phyloP scores from a whole-genome alignment of 1,140 invertebrate genomes.

The Micrasema minimum region DNA sequence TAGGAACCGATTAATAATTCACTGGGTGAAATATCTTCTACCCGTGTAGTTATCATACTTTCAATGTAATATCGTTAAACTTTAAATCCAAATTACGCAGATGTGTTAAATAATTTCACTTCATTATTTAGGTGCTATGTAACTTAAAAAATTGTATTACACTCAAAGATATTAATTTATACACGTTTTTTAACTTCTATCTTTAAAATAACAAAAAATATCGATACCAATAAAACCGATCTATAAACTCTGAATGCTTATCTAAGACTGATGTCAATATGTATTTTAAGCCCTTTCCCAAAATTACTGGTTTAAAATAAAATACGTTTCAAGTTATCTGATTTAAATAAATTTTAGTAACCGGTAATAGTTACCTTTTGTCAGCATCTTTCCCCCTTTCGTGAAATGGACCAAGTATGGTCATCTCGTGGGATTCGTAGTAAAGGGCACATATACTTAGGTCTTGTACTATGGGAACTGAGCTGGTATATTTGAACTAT shows the following conservation, averaged over 20 bases:
- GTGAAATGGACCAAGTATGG: constrained; percentile 8
- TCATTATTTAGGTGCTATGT: too few species aligned
- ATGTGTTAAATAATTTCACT: too few species aligned
- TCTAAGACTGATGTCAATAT: constrained; percentile 15
- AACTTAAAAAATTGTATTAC: too few species aligned
- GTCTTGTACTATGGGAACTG: constrained; percentile 11
- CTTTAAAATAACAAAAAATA: too few species aligned
- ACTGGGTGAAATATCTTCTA: too few species aligned
- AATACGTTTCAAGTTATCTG: constrained; percentile 8
- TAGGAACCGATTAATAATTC: too few species aligned
- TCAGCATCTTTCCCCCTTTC: constrained; percentile 45
- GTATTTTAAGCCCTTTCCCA: neutral
- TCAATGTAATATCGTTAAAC: too few species aligned
- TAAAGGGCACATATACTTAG: too few species aligned
- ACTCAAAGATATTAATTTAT: too few species aligned
- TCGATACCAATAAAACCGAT: neutral
- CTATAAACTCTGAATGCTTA: neutral
- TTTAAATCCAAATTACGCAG: too few species aligned
- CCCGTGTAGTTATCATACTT: too few species aligned
- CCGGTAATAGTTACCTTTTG: constrained; percentile 37
- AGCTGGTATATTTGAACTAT: constrained; percentile 9
- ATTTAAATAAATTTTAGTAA: constrained; percentile 30
- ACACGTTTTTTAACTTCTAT: too few species aligned
- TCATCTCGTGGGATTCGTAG: constrained; percentile 31
- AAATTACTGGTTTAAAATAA: constrained; percentile 5